A percentile compares a stretch with the other conserved stretches of the same genome.
Conservation (phyloP, 2,797 vertebrate species). For the Lophius americanus region DNA sequence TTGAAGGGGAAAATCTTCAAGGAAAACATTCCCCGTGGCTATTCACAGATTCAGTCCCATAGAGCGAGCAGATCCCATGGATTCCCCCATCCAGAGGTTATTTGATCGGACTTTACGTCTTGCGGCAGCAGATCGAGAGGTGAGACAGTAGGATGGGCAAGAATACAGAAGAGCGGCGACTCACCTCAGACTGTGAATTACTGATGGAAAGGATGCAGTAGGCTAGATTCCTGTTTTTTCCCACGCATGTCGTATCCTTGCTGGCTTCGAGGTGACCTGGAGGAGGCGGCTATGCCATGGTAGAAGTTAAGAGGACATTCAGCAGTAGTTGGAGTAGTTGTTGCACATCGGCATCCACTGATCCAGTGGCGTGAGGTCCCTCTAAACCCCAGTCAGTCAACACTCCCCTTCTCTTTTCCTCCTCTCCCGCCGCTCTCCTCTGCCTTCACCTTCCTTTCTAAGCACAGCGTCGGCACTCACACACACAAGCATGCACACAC, state of each 20-base stretch:
- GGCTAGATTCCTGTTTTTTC: slow-evolving; percentile 77
- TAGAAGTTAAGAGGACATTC: slow-evolving; percentile 69
- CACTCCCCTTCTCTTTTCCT: slow-evolving; percentile 54
- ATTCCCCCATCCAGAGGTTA: slow-evolving; percentile 54
- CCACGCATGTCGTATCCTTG: slow-evolving; percentile 81
- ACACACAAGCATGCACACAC: slow-evolving; percentile 19
- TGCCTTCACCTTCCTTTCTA: slow-evolving; percentile 37
- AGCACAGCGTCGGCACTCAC: slow-evolving; percentile 43
- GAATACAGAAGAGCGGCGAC: slow-evolving; percentile 65
- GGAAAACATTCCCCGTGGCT: slow-evolving; percentile 41
- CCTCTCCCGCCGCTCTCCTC: slow-evolving; percentile 47
- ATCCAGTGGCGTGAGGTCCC: slow-evolving; percentile 66
- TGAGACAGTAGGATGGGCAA: slow-evolving; percentile 56
- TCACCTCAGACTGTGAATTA: slow-evolving; percentile 88
- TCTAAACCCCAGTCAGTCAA: slow-evolving; percentile 66
- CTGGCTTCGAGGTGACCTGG: slow-evolving; percentile 73
- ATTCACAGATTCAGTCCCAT: slow-evolving; percentile 48
- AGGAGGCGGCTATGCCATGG: slow-evolving; percentile 67
- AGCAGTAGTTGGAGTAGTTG: slow-evolving; percentile 72
- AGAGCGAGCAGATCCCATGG: slow-evolving; percentile 44
- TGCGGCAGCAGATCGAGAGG: slow-evolving; percentile 47
- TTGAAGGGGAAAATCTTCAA: slow-evolving; percentile 43
- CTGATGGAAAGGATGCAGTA: slow-evolving; percentile 80
- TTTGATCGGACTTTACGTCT: slow-evolving; percentile 36
- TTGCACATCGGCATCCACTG: slow-evolving; percentile 80